A percentile compares a stretch with the other conserved stretches of the same genome.
Evolutionary conservation across 2,888 invertebrate species (phyloP).

Genomic region (Coleophora deauratella): DNA sequence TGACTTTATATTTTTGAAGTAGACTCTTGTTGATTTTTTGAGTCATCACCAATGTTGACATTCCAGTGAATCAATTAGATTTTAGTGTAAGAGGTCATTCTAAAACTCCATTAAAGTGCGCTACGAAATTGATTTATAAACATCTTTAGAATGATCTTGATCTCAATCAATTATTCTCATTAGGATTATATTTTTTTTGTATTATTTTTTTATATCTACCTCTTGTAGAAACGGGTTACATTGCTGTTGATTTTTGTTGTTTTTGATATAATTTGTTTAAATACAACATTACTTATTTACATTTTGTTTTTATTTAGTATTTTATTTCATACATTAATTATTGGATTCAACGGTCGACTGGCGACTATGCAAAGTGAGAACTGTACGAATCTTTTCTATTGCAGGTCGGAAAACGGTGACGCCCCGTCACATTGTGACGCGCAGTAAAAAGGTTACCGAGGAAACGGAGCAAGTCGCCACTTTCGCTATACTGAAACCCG

Average conservation of each 20-base stretch:
- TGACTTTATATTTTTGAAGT: no score
- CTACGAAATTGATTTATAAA: background rate
- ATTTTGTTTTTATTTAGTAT: constrained; percentile 12
- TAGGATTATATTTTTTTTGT: background rate
- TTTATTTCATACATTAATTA: constrained; percentile 5
- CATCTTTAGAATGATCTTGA: constrained; percentile 8
- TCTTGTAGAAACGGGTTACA: no score
- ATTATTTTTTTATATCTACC: background rate
- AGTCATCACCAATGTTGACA: background rate
- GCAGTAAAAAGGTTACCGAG: constrained; percentile 51
- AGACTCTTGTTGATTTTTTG: constrained; percentile 1
- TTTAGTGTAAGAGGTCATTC: constrained; percentile 8
- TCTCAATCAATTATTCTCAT: background rate
- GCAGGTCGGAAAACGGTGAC: constrained; percentile 45
- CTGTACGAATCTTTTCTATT: constrained; percentile 51
- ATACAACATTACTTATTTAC: constrained; percentile 8
- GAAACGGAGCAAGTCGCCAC: constrained; percentile 20
- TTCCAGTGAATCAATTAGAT: background rate
- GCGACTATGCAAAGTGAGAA: constrained; percentile 27
- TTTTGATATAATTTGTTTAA: constrained; percentile 6
- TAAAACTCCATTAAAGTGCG: background rate
- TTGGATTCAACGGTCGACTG: background rate
- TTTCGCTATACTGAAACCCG: constrained; percentile 8
- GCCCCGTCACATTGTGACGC: constrained; percentile 52
- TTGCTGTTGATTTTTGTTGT: background rate